Evolutionary conservation across 2,797 vertebrate genomes (phyloP).

Genomic region (Lemur catta): DNA sequence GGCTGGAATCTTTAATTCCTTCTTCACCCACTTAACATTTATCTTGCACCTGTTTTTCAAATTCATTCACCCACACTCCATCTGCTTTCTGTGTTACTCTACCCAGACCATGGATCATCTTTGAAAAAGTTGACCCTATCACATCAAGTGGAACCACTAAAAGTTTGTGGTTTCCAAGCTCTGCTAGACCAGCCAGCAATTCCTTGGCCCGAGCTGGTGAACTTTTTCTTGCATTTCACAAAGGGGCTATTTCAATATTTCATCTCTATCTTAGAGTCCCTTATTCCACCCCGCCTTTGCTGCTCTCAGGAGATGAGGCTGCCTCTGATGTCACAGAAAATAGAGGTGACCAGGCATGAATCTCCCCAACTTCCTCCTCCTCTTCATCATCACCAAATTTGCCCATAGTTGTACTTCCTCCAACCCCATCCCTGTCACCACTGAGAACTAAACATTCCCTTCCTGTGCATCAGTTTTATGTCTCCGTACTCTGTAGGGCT

Average conservation of each 20-base stretch:
- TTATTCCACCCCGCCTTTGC: no score
- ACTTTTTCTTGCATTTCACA: neutral
- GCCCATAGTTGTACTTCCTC: neutral
- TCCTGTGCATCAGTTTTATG: neutral
- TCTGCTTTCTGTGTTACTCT: neutral
- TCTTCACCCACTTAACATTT: neutral
- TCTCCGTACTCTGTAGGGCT: neutral
- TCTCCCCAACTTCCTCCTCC: neutral
- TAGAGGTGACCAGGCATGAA: neutral
- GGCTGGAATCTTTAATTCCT: neutral
- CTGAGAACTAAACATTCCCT: neutral
- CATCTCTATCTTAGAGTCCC: neutral
- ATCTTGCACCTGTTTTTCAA: neutral
- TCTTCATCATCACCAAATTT: neutral
- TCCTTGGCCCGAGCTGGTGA: neutral
- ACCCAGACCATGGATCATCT: neutral
- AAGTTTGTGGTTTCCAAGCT: neutral
- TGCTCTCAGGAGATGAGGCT: neutral
- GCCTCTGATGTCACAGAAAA: neutral
- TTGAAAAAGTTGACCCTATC: neutral
- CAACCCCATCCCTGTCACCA: neutral
- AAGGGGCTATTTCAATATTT: neutral
- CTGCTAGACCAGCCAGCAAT: neutral
- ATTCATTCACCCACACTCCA: neutral
- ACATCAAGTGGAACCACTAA: neutral